phyloP scores from a whole-genome alignment of 2,888 invertebrate species.

The Caenorhabditis japonica region DNA sequence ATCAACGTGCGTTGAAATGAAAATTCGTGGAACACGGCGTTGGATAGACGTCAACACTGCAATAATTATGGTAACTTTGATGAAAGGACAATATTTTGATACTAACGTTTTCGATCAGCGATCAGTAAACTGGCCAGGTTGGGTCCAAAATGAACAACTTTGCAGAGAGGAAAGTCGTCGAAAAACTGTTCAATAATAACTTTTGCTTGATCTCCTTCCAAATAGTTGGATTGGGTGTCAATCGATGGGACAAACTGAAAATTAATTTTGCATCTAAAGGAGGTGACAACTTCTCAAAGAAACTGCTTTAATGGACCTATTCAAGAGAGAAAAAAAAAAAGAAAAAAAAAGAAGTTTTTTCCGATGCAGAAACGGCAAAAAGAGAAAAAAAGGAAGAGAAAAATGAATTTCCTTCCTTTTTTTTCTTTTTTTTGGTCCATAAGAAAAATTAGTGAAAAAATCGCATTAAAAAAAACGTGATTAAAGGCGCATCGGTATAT shows the following conservation, averaged over 20 bases:
- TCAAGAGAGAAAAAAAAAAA: too few species aligned
- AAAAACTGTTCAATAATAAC: conserved; percentile 68
- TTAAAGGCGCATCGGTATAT: too few species aligned
- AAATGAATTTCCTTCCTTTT: too few species aligned
- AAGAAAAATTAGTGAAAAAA: too few species aligned
- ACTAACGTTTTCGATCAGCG: conserved; percentile 57
- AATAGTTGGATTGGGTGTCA: conserved; percentile 71
- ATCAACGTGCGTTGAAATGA: conserved; percentile 66
- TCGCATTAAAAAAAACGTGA: too few species aligned
- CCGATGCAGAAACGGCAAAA: too few species aligned
- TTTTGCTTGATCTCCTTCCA: conserved; percentile 63
- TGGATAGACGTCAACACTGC: conserved; percentile 65
- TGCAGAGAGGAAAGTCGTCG: conserved; percentile 70
- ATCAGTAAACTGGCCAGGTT: conserved; percentile 66
- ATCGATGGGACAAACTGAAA: conserved; percentile 70
- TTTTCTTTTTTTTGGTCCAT: too few species aligned
- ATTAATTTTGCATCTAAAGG: too few species aligned
- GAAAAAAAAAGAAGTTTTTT: too few species aligned
- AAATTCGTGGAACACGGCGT: conserved; percentile 66
- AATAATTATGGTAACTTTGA: background rate
- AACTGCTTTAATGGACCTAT: too few species aligned
- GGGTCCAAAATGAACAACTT: conserved; percentile 70
- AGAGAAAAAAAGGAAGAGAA: too few species aligned
- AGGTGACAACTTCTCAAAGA: too few species aligned
- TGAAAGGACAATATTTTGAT: background rate